Percentiles rank a stretch among this genome's conserved stretches.
Conservation (phyloP, 1,140 invertebrate species). For the Leptinotarsa undecemlineata region DNA sequence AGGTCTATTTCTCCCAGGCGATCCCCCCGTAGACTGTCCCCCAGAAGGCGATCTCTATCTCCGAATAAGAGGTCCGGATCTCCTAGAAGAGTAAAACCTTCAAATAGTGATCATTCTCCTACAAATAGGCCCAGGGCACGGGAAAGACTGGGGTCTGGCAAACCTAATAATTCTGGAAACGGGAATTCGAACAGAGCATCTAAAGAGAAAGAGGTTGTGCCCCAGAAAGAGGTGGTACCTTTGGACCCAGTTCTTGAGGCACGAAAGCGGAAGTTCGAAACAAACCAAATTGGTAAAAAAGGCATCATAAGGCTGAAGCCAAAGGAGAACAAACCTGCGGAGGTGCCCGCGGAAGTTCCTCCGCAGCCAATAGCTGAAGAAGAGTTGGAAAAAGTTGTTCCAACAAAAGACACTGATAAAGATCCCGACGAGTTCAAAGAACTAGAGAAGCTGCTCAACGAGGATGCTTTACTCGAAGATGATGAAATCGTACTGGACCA, state of each 20-base stretch:
- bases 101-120: constrained; percentile 27
- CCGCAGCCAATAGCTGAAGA: neutral
- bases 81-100: constrained; percentile 31
- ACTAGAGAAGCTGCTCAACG: constrained; percentile 36
- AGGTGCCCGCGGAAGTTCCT: constrained; percentile 21
- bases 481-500: constrained; percentile 40
- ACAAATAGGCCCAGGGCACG: constrained; percentile 34
- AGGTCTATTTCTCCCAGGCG: constrained; percentile 23
- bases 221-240: constrained; percentile 34
- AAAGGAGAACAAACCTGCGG: constrained; percentile 36
- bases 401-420: constrained; percentile 25
- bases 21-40: constrained; percentile 33
- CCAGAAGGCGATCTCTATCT: constrained; percentile 31
- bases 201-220: constrained; percentile 29
- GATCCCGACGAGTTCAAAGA: constrained; percentile 30
- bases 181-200: constrained; percentile 29
- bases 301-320: constrained; percentile 52
- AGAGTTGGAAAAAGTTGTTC: constrained; percentile 7
- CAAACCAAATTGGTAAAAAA: constrained; percentile 43
- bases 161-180: constrained; percentile 27
- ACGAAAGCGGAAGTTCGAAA: constrained; percentile 50
- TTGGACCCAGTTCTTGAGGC: constrained; percentile 52
- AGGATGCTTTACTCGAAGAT: constrained; percentile 40
- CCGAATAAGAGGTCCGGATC: constrained; percentile 22
- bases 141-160: constrained; percentile 37